Evolutionary conservation across 2,888 invertebrate species (phyloP).

Genomic region (Microplitis manilae): DNA sequence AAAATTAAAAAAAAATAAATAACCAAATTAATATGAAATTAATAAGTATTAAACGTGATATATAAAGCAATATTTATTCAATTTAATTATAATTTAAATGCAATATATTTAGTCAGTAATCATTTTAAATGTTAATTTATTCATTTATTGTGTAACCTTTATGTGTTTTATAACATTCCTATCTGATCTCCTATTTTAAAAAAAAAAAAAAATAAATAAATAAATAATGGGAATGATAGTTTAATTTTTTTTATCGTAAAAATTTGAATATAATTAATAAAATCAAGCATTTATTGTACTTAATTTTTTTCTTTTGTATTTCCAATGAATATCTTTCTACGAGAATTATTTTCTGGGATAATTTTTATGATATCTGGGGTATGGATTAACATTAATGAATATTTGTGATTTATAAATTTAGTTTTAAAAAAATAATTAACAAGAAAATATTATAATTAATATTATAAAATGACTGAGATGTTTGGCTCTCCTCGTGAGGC

Average conservation of each 20-base stretch:
- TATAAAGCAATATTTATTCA: neutral
- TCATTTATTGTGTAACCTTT: neutral
- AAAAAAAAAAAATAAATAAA: too few species aligned
- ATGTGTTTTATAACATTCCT: conserved; percentile 18
- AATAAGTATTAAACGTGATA: neutral
- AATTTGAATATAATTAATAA: neutral
- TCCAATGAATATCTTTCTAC: neutral
- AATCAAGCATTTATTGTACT: neutral
- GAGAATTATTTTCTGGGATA: conserved; percentile 15
- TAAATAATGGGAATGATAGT: neutral
- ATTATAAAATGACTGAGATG: conserved; percentile 65
- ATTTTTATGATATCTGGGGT: conserved; percentile 10
- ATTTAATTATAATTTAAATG: neutral
- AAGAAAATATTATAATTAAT: conserved; percentile 1
- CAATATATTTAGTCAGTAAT: neutral
- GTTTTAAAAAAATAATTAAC: neutral
- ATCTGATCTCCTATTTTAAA: neutral
- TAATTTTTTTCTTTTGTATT: neutral
- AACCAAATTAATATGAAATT: neutral
- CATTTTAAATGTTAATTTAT: neutral
- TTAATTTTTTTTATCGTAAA: neutral
- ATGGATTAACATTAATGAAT: conserved; percentile 12
- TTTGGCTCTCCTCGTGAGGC: conserved; percentile 90
- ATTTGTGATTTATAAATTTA: conserved; percentile 17
- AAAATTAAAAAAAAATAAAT: neutral